Conservation (phyloP, 2,113 vertebrate species). For the Fulmarus glacialis region DNA sequence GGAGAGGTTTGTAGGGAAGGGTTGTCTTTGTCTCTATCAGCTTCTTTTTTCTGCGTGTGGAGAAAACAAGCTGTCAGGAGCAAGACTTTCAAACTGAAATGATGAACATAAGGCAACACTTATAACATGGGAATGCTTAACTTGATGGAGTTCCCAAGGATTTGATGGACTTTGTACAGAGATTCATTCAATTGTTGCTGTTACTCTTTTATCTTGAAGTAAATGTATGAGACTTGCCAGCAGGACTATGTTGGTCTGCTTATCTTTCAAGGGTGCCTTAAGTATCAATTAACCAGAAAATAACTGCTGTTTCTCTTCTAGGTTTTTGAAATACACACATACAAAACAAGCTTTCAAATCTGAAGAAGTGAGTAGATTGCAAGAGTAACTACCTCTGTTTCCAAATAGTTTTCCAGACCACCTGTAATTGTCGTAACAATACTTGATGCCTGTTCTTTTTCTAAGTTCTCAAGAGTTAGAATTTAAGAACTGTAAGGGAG, state of each 20-base stretch:
- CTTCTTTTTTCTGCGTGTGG: not conserved
- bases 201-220: not conserved
- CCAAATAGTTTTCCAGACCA: not conserved
- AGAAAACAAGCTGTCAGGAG: not conserved
- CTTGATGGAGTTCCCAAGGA: not conserved
- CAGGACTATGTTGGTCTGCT: not conserved
- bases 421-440: not conserved
- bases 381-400: not conserved
- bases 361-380: conserved; percentile 87
- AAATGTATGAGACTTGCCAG: not conserved
- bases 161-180: not conserved
- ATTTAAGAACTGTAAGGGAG: not conserved
- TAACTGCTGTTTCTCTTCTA: conserved; percentile 65
- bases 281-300: not conserved
- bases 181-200: not conserved
- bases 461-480: not conserved
- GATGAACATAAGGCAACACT: not conserved
- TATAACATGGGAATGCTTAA: not conserved
- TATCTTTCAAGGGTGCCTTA: not conserved
- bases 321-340: conserved; percentile 97
- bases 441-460: not conserved
- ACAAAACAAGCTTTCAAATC: conserved; percentile 97
- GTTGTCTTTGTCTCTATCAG: not conserved
- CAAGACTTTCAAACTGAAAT: not conserved
- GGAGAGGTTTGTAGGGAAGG: not conserved